Percentiles rank a stretch among this genome's conserved stretches.
phyloP scores from a whole-genome alignment of 1,140 invertebrate genomes.

The Matsumurasca onukii region DNA sequence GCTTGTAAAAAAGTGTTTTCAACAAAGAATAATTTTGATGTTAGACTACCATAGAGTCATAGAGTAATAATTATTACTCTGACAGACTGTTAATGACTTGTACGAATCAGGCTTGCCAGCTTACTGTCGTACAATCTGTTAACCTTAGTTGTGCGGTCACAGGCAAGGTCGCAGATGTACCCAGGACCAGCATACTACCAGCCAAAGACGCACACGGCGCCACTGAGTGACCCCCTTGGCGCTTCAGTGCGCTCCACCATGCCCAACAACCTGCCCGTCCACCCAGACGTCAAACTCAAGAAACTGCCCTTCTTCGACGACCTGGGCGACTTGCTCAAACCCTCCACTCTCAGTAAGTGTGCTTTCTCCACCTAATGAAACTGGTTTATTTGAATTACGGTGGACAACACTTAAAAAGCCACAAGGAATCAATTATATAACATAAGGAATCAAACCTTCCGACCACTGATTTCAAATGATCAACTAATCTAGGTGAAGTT shows the following conservation, averaged over 20 bases:
- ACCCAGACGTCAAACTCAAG: constrained; percentile 89
- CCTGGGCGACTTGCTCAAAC: constrained; percentile 82
- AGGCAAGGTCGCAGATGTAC: constrained; percentile 14
- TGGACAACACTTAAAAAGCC: not conserved
- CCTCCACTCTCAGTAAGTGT: constrained; percentile 70
- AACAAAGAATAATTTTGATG: no score
- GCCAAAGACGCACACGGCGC: not conserved
- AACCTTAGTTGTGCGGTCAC: not conserved
- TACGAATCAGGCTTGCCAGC: no score
- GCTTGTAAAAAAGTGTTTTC: no score
- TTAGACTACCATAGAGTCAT: no score
- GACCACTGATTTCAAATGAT: no score
- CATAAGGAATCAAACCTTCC: no score
- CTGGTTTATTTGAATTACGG: not conserved
- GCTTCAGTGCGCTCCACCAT: constrained; percentile 31
- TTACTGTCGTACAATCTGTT: no score
- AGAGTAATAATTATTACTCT: no score
- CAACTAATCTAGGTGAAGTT: no score
- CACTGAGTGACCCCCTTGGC: constrained; percentile 11
- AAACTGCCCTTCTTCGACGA: constrained; percentile 92
- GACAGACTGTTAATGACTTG: no score
- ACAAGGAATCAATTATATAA: no score
- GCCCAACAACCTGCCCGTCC: constrained; percentile 58
- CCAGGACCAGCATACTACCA: constrained; percentile 6
- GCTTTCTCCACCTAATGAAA: not conserved